These are phyloP conservation scores for Leucopsar rothschildi DNA, from an alignment of 2,113 vertebrate genomes.

Conservation along the genomic window DNA sequence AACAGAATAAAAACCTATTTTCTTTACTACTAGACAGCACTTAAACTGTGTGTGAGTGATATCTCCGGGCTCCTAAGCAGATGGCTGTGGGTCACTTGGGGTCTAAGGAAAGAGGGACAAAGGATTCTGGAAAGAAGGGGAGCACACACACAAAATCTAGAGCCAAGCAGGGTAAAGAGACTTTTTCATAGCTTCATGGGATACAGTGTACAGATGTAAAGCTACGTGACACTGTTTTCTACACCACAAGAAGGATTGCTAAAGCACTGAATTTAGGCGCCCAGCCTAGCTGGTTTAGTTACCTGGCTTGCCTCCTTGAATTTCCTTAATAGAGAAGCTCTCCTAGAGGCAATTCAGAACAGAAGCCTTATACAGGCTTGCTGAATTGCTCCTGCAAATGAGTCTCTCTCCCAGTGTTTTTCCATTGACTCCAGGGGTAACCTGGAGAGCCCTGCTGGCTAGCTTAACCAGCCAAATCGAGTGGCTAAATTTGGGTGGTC, in stretches of 20 bases:
- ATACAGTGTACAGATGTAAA: not conserved
- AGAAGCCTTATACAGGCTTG: not conserved
- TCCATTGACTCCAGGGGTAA: not conserved
- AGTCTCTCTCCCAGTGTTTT: not conserved
- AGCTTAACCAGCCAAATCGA: not conserved
- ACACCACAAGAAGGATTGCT: not conserved
- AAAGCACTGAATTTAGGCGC: not conserved
- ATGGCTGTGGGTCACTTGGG: not conserved
- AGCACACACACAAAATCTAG: not conserved
- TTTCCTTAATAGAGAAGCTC: not conserved
- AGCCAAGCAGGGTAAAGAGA: not conserved
- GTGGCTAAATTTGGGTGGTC: constrained; percentile 9
- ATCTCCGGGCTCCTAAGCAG: not conserved
- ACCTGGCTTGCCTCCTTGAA: not conserved
- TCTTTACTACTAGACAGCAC: not conserved
- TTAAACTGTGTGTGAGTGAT: accelerated
- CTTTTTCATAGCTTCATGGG: not conserved
- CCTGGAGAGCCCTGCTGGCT: not conserved
- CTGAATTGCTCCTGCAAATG: not conserved
- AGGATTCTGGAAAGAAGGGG: not conserved
- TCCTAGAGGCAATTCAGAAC: not conserved
- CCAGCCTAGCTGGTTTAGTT: not conserved
- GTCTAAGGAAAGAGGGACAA: not conserved
- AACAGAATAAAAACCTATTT: not conserved
- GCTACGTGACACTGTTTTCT: not conserved